These are phyloP conservation scores for Erpornis zantholeuca DNA, from an alignment of 2,113 vertebrate species.

Conservation along the genomic window DNA sequence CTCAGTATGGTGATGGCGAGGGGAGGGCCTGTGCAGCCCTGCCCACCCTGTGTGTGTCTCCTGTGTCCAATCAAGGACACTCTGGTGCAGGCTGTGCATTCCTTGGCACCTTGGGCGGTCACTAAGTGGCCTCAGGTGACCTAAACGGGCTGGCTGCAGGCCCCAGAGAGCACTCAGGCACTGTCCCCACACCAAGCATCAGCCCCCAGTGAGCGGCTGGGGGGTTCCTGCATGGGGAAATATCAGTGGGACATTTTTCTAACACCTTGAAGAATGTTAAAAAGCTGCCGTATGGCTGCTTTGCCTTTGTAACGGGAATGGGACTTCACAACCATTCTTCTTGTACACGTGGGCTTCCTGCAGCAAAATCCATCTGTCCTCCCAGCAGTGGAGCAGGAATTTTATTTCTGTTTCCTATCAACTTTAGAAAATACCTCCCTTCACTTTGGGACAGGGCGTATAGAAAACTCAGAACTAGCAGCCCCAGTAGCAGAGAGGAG, in stretches of 20 bases:
- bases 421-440: not conserved
- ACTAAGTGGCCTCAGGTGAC: rapidly evolving
- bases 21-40: not conserved
- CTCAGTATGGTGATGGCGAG: not conserved
- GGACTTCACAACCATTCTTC: not conserved
- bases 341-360: rapidly evolving
- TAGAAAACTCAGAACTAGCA: not conserved
- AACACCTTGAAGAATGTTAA: not conserved
- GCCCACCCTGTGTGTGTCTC: rapidly evolving
- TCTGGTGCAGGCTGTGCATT: too few species aligned
- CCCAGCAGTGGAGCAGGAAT: not conserved
- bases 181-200: not conserved
- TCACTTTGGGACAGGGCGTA: not conserved
- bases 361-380: not conserved
- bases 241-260: not conserved
- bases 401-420: not conserved
- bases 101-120: rapidly evolving
- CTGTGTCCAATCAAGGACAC: rapidly evolving
- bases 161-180: rapidly evolving
- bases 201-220: not conserved
- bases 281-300: not conserved
- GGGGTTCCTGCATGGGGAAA: rapidly evolving
- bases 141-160: not conserved
- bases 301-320: not conserved
- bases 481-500: not conserved